Evolutionary conservation across 2,888 invertebrate species (phyloP).

Genomic region (Meandrusa payeni): DNA sequence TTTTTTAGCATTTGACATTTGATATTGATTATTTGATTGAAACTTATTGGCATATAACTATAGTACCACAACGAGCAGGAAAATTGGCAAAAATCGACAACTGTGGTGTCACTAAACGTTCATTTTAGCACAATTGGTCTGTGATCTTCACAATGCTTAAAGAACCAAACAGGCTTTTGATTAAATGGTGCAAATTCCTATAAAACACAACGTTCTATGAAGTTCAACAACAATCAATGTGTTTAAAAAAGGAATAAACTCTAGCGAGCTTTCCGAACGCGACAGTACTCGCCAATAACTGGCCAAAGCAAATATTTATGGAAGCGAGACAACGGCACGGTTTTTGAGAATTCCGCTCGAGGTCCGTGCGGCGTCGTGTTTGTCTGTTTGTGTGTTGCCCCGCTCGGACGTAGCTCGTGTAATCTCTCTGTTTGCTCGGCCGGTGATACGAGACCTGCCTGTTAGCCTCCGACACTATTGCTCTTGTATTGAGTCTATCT

Average conservation of each 20-base stretch:
- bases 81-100: no score
- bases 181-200: no score
- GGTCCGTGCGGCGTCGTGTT: slow-evolving; percentile 41
- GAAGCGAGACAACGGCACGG: slow-evolving; percentile 67
- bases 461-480: slow-evolving; percentile 36
- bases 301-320: slow-evolving; percentile 69
- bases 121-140: no score
- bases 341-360: slow-evolving; percentile 77
- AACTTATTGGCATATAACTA: no score
- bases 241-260: background rate
- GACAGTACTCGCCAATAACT: slow-evolving; percentile 68
- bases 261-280: slow-evolving; percentile 29
- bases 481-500: slow-evolving; percentile 25
- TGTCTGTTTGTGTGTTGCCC: slow-evolving; percentile 41
- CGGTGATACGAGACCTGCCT: slow-evolving; percentile 34
- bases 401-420: slow-evolving; percentile 43
- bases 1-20: no score
- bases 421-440: slow-evolving; percentile 58
- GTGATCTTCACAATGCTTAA: no score
- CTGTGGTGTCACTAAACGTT: no score
- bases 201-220: no score
- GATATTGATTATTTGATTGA: no score
- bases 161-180: no score
- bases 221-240: no score
- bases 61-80: no score